Evolutionary conservation across 2,113 vertebrate genomes (phyloP).

Genomic region (Brachionichthys hirsutus): DNA sequence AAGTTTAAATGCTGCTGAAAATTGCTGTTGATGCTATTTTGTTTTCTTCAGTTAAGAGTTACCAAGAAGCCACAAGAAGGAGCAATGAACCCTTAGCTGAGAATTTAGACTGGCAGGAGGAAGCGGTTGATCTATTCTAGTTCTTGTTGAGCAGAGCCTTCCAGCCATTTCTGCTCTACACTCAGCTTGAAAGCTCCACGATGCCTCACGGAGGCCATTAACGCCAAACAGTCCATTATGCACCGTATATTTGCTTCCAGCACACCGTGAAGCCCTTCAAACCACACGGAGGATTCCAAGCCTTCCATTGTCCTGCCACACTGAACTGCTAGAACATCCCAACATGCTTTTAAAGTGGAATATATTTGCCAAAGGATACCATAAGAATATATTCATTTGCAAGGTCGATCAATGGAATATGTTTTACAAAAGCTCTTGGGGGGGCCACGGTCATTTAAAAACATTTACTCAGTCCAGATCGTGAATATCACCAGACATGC

Average conservation of each 20-base stretch:
- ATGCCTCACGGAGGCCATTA: background rate
- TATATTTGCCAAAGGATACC: background rate
- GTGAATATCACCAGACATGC: no score
- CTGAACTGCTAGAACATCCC: slow-evolving; percentile 3
- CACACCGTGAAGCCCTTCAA: no score
- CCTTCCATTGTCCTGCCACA: slow-evolving; percentile 7
- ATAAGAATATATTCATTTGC: background rate
- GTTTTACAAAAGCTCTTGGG: no score
- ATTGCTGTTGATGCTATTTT: no score
- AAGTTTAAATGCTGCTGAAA: no score
- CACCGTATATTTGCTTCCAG: background rate
- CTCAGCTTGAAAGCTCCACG: background rate
- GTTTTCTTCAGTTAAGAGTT: no score
- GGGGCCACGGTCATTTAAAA: no score
- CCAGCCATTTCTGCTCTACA: background rate
- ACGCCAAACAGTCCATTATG: background rate
- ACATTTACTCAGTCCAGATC: no score
- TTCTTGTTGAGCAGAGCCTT: background rate
- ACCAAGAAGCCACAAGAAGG: no score
- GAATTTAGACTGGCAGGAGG: no score
- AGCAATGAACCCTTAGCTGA: no score
- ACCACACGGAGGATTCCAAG: slow-evolving; percentile 13
- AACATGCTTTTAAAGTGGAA: slow-evolving; percentile 4
- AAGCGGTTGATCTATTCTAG: background rate
- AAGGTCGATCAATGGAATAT: no score